Conservation (phyloP, 1,140 invertebrate species). For the Bradysia coprophila region DNA sequence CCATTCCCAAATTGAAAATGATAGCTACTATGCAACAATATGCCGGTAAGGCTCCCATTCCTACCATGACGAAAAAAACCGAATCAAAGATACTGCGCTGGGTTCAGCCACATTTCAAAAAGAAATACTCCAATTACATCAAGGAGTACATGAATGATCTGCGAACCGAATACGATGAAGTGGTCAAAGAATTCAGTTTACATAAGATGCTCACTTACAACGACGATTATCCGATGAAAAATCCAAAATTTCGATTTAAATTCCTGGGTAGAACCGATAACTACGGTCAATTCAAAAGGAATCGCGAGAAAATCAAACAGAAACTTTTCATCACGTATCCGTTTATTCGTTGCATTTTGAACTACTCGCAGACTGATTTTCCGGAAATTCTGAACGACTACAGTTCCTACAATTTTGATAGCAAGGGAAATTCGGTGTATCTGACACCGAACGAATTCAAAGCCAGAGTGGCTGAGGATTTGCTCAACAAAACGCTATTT, state of each 20-base stretch:
- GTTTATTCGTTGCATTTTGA: constrained; percentile 36
- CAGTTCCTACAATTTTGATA: constrained; percentile 23
- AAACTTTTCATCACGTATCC: constrained; percentile 37
- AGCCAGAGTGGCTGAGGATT: constrained; percentile 24
- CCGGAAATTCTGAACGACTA: constrained; percentile 33
- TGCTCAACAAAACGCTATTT: constrained; percentile 21
- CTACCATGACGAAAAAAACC: constrained; percentile 17
- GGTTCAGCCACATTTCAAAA: constrained; percentile 12
- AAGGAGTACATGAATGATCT: constrained; percentile 19
- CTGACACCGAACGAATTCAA: constrained; percentile 20
- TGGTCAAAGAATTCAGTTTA: constrained; percentile 22
- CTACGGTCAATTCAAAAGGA: constrained; percentile 33
- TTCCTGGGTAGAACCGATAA: constrained; percentile 31
- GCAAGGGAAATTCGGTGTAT: constrained; percentile 21
- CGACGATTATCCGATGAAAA: constrained; percentile 3
- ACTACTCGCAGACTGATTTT: constrained; percentile 30
- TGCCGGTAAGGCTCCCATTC: constrained; percentile 9
- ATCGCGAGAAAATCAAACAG: constrained; percentile 29
- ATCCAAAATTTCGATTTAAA: constrained; percentile 11
- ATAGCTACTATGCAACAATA: background rate
- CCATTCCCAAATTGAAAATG: no score
- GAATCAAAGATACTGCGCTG: constrained; percentile 19
- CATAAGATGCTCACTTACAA: constrained; percentile 16
- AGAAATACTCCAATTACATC: constrained; percentile 16
- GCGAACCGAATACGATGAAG: constrained; percentile 15